Evolutionary conservation across 1,140 invertebrate genomes (phyloP).

Genomic region (Ptiloglossa arizonensis): DNA sequence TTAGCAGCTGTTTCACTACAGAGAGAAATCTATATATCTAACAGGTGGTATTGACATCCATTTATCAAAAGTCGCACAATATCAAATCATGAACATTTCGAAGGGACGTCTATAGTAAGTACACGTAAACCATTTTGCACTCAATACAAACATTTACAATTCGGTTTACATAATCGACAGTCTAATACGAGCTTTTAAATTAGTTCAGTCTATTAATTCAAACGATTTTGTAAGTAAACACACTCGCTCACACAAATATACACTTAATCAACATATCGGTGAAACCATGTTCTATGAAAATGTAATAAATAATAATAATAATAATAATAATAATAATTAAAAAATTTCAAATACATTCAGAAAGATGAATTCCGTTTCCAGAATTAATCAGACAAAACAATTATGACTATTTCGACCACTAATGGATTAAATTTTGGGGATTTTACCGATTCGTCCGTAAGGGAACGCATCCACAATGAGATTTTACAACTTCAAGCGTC

Average conservation of each 20-base stretch:
- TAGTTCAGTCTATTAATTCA: conserved; percentile 8
- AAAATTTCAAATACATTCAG: not conserved
- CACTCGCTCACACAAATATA: not conserved
- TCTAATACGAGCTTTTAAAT: not conserved
- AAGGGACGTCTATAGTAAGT: not conserved
- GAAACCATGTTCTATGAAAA: not conserved
- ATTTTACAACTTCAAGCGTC: not conserved
- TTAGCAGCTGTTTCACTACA: not conserved
- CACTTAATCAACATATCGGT: not conserved
- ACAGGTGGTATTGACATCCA: conserved; percentile 12
- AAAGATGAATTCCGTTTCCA: not conserved
- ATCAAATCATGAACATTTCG: conserved; percentile 5
- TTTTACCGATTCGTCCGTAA: not conserved
- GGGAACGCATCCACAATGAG: not conserved
- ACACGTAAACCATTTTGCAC: not conserved
- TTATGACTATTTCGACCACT: not conserved
- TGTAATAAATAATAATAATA: not conserved
- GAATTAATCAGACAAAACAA: not conserved
- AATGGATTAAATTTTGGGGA: not conserved
- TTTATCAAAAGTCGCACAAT: conserved; percentile 17
- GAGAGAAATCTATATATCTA: conserved; percentile 1
- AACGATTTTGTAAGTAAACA: not conserved
- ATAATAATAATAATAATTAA: not conserved
- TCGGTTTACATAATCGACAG: too few species aligned
- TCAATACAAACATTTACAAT: not conserved